Evolutionary conservation across 2,113 vertebrate species (phyloP), one percentile per base, ranked within the genome.

Genomic region (Muntiacus reevesi): DNA sequence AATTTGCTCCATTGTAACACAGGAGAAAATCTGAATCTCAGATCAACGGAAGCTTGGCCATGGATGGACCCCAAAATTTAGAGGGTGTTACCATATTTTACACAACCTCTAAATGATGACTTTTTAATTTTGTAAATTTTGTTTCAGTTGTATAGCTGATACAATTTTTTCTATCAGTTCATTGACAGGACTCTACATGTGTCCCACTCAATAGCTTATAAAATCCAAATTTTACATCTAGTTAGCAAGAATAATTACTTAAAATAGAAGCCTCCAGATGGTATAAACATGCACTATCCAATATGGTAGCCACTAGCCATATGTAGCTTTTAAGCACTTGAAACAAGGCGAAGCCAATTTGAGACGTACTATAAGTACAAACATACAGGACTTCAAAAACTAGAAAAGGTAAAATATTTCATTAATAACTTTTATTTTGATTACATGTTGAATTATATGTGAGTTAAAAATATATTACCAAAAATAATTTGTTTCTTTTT

Each of bases 171-270:
- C 0, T 87, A 94, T 67, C 87, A 87, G 43, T 81, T 86, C 87
- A 76, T 13, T 67, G 82, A 91, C 36, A 96, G 59, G 28, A 76
- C 47, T 76, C 74, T 43, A 86, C 28, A 40, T 59, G 21, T 62
- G 52, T 78, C 36, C 19, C 40, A 93, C 23, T n/a, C 74, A 78
- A 93, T 50, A 84, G 62, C 33, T 93, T 93, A 78, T 17, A 79
- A 96, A 90, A 88, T 74, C 74, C 82, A 30, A 91, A 57, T 87
- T 88, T 76, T 86, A 28, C 17, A 86, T 84, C 50, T 92, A 71
- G 52, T 86, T 93, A 97, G 40, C 64, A 67, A 91, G 85, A 96
- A 55, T 78, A 71, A 93, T 95, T 87, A 88, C 90, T 96, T 87
- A 96, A 95, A 95, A 94, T 95, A 89, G 45, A 57, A 84, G 36